Percentiles rank a stretch among this genome's conserved stretches.
phyloP scores from a whole-genome alignment of 2,113 vertebrate genomes.

The Lethenteron camtschaticum region DNA sequence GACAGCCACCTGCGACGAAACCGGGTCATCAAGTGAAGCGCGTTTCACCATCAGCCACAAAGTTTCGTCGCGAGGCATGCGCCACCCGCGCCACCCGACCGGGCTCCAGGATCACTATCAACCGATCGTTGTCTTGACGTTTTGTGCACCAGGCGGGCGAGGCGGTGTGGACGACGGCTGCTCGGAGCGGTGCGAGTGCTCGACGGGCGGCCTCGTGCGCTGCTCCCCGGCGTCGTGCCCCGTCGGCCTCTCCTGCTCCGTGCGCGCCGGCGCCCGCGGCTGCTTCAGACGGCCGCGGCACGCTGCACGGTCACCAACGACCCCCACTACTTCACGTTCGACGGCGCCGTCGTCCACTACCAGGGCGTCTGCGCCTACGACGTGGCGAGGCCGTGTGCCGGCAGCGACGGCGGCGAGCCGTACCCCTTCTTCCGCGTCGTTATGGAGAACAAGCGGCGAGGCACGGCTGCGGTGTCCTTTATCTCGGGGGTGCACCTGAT shows the following conservation, averaged over 20 bases:
- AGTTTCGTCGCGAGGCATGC: too few relatives aligned
- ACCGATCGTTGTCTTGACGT: too few relatives aligned
- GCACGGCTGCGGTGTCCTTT: conserved; percentile 20
- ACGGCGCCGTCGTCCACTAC: conserved; percentile 28
- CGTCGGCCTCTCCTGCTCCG: conserved; percentile 15
- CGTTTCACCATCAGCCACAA: too few relatives aligned
- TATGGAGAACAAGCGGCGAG: conserved; percentile 20
- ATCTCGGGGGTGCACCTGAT: conserved; percentile 16
- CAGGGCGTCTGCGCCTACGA: conserved; percentile 35
- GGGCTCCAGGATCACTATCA: too few relatives aligned
- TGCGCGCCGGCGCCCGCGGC: conserved; percentile 21
- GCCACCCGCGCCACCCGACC: too few relatives aligned
- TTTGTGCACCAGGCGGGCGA: too few relatives aligned
- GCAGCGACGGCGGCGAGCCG: not conserved
- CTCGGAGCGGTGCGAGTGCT: conserved; percentile 17
- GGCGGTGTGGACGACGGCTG: too few relatives aligned
- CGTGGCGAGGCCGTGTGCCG: conserved; percentile 17
- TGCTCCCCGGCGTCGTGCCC: conserved; percentile 12
- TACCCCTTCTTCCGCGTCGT: conserved; percentile 15
- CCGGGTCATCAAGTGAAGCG: too few relatives aligned
- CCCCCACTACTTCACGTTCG: conserved; percentile 34
- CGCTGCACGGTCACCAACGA: conserved; percentile 26
- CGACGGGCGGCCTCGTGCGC: too few relatives aligned
- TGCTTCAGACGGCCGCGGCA: conserved; percentile 20
- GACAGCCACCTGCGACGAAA: too few relatives aligned